These are phyloP conservation scores for Monodelphis domestica DNA, from an alignment of 2,797 vertebrate genomes.

Conservation along the genomic window DNA sequence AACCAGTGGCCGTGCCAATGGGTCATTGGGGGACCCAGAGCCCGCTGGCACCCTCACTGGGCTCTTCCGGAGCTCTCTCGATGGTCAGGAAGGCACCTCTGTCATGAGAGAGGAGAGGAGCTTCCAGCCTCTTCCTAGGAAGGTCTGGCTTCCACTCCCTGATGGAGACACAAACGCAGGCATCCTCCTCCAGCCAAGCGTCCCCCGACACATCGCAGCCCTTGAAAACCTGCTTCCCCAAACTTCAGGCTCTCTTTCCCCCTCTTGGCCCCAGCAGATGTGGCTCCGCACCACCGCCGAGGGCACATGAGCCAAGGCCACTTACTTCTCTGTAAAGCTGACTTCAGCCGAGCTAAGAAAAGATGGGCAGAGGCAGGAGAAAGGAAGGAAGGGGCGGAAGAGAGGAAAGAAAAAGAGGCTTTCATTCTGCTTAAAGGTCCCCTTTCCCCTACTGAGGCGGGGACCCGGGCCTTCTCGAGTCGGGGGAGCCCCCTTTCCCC, in stretches of 20 bases:
- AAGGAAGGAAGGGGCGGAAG: background rate
- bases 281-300: background rate
- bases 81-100: background rate
- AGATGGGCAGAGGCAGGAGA: background rate
- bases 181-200: no score
- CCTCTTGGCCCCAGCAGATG: background rate
- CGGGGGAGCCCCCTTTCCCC: no score
- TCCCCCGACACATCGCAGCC: background rate
- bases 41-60: background rate
- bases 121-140: background rate
- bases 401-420: background rate
- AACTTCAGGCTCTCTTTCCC: background rate
- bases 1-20: no score
- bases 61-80: background rate
- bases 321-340: constrained; percentile 3
- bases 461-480: no score
- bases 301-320: background rate
- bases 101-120: background rate
- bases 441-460: no score
- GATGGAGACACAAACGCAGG: no score
- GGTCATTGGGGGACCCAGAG: no score
- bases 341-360: background rate
- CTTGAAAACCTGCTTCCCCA: background rate
- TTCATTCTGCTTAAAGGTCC: background rate
- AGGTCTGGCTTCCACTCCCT: background rate